A percentile compares a stretch with the other conserved stretches of the same genome.
Evolutionary conservation across 1,140 invertebrate species (phyloP).

Genomic region (Cyrtorhinus lividipennis): DNA sequence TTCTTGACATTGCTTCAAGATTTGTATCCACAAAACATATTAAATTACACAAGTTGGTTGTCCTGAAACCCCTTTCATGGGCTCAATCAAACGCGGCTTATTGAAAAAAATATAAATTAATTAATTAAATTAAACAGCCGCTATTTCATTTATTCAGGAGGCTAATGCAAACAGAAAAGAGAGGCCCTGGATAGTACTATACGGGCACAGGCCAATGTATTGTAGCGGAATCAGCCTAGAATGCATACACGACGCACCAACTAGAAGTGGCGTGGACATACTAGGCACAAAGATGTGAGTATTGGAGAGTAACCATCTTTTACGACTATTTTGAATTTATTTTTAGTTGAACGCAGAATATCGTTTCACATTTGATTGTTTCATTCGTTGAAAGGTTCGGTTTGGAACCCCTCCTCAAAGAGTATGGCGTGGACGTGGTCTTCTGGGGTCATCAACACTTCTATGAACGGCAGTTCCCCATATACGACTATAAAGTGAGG

Average conservation of each 20-base stretch:
- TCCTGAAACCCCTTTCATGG: no score
- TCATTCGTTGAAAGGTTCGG: conserved; percentile 32
- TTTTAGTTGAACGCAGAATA: no score
- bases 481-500: conserved; percentile 3
- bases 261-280: neutral
- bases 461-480: conserved; percentile 57
- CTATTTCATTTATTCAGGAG: no score
- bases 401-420: conserved; percentile 71
- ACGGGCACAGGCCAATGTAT: conserved; percentile 95
- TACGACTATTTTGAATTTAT: no score
- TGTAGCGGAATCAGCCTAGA: conserved; percentile 54
- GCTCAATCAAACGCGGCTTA: no score
- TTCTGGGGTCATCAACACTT: conserved; percentile 94
- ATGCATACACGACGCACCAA: neutral
- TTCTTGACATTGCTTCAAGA: no score
- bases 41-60: no score
- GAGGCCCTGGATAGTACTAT: conserved; percentile 85
- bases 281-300: neutral
- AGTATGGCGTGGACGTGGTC: conserved; percentile 79
- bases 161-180: conserved; percentile 42
- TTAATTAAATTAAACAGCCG: no score
- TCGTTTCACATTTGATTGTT: no score
- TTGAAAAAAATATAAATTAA: no score
- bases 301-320: neutral
- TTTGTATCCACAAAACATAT: no score